phyloP scores from a whole-genome alignment of 2,113 vertebrate species.

The Zosterops hypoxanthus region DNA sequence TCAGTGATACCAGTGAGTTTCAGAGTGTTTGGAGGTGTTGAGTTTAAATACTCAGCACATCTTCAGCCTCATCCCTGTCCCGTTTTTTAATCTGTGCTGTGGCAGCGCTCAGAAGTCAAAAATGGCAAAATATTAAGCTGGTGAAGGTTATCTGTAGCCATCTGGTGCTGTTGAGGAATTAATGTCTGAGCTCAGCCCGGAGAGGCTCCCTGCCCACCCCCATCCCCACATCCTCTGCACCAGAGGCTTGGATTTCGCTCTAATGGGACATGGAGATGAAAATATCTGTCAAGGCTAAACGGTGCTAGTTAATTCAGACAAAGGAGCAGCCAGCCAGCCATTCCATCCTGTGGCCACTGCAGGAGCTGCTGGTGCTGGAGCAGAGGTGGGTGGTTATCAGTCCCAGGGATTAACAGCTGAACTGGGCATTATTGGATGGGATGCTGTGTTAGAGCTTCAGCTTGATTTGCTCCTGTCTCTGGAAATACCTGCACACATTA shows the following conservation, averaged over 20 bases:
- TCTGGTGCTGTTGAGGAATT: slow-evolving; percentile 69
- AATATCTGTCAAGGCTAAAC: slow-evolving; percentile 63
- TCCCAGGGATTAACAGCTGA: neutral
- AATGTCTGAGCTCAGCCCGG: slow-evolving; percentile 37
- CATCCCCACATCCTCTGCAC: slow-evolving; percentile 9
- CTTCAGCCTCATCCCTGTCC: neutral
- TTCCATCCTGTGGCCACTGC: neutral
- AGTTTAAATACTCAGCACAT: neutral
- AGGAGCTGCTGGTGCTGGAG: neutral
- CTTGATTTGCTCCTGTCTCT: neutral
- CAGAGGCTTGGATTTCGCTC: slow-evolving; percentile 76
- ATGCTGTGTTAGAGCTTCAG: neutral
- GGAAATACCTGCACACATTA: slow-evolving; percentile 27
- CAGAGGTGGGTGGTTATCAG: neutral
- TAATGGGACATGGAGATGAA: slow-evolving; percentile 59
- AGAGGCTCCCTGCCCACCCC: slow-evolving; percentile 18
- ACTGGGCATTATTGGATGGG: neutral
- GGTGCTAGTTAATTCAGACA: slow-evolving; percentile 12
- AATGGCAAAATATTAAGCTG: slow-evolving; percentile 24
- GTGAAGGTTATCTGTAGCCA: slow-evolving; percentile 35
- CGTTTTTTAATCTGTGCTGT: neutral
- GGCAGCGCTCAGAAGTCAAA: neutral
- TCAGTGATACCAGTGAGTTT: rapidly evolving
- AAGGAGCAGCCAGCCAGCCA: neutral
- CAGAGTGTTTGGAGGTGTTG: neutral